Evolutionary conservation across 2,113 vertebrate genomes (phyloP).

Genomic region (Psittacara wagleri): DNA sequence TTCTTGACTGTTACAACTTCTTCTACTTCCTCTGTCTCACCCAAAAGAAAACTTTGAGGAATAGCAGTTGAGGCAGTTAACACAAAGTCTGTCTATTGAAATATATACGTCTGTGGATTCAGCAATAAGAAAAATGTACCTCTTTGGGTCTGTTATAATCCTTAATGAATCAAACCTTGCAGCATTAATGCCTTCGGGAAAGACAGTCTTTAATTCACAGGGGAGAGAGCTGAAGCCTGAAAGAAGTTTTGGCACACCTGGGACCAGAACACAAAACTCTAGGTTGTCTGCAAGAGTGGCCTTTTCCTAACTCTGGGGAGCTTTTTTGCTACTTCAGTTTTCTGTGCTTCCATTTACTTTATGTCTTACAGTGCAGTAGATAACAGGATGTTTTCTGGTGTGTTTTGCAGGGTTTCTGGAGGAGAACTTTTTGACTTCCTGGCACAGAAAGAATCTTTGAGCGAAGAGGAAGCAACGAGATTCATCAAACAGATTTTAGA

Average conservation of each 20-base stretch:
- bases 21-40: neutral
- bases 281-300: neutral
- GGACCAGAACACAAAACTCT: neutral
- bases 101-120: neutral
- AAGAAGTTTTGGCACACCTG: neutral
- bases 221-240: neutral
- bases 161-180: neutral
- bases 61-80: neutral
- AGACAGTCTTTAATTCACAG: neutral
- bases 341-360: neutral
- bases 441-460: conserved; percentile 94
- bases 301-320: neutral
- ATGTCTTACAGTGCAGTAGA: neutral
- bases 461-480: conserved; percentile 95
- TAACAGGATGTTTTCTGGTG: neutral
- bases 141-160: neutral
- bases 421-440: conserved; percentile 98
- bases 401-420: conserved; percentile 87
- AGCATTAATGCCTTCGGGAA: neutral
- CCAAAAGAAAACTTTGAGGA: neutral
- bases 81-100: neutral
- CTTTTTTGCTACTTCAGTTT: neutral
- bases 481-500: conserved; percentile 97
- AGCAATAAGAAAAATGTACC: neutral
- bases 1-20: neutral